These are phyloP conservation scores for Ramphastos sulfuratus DNA, from an alignment of 2,113 vertebrate species.

Conservation along the genomic window DNA sequence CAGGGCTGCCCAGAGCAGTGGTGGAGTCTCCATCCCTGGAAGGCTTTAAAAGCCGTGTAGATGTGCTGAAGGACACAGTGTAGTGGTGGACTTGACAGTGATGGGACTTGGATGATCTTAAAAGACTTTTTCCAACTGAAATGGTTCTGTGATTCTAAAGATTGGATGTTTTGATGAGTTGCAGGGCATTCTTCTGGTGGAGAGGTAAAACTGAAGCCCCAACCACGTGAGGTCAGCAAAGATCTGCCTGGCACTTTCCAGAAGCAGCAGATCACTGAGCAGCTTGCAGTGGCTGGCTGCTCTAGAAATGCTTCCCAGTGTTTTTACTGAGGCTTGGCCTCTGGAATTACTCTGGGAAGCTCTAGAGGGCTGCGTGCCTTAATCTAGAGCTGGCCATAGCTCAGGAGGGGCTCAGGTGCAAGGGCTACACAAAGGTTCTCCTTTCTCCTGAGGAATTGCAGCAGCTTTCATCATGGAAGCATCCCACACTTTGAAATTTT, in stretches of 20 bases:
- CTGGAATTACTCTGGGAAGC: accelerated
- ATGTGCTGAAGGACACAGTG: too few species aligned
- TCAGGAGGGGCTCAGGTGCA: not conserved
- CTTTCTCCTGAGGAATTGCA: not conserved
- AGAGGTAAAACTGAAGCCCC: not conserved
- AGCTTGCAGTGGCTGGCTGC: accelerated
- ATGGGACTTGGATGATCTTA: too few species aligned
- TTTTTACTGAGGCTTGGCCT: not conserved
- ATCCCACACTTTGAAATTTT: accelerated
- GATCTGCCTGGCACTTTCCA: accelerated
- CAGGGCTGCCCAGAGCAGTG: too few species aligned
- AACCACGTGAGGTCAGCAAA: accelerated
- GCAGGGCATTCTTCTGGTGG: too few species aligned
- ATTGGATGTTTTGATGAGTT: not conserved
- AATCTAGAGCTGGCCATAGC: not conserved
- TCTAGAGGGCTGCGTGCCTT: not conserved
- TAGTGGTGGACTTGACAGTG: too few species aligned
- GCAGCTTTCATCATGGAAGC: not conserved
- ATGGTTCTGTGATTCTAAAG: not conserved
- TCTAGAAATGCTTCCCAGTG: accelerated
- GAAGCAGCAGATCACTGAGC: accelerated
- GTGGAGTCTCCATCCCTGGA: too few species aligned
- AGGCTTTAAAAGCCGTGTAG: too few species aligned
- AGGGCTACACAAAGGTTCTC: not conserved
- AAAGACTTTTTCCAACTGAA: too few species aligned